These are phyloP conservation scores for Trematocara marginatum DNA, from an alignment of 2,113 vertebrate genomes.

Conservation along the genomic window DNA sequence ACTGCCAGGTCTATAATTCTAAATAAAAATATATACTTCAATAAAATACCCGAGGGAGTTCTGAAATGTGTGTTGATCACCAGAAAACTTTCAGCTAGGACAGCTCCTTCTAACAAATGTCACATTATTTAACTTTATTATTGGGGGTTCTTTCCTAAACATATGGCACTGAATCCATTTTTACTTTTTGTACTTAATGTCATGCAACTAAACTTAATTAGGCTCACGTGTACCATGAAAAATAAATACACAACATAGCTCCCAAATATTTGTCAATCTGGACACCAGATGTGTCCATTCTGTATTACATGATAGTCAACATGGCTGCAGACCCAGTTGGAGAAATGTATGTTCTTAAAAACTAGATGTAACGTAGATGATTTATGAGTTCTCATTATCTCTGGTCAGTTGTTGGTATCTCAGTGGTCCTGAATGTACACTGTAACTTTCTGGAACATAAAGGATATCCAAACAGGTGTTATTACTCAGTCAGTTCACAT, in stretches of 20 bases:
- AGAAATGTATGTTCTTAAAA: neutral
- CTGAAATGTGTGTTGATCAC: neutral
- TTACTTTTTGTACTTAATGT: neutral
- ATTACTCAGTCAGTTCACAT: neutral
- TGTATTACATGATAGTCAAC: constrained; percentile 2
- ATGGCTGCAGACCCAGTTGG: neutral
- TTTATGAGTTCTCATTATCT: neutral
- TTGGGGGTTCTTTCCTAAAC: neutral
- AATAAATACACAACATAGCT: constrained; percentile 1
- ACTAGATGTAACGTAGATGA: neutral
- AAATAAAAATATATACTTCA: neutral
- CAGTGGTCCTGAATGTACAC: neutral
- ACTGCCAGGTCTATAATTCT: neutral
- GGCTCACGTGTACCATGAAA: neutral
- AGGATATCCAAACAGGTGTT: neutral
- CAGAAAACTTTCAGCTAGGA: neutral
- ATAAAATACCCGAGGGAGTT: neutral
- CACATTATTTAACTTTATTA: neutral
- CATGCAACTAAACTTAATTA: neutral
- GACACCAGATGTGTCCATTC: constrained; percentile 50
- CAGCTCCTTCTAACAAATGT: neutral
- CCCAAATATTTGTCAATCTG: constrained; percentile 23
- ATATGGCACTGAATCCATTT: neutral
- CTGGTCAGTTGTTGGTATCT: neutral
- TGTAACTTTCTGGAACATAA: neutral